A percentile compares a stretch with the other conserved stretches of the same genome.
Evolutionary conservation across 2,113 vertebrate genomes (phyloP).

Genomic region (Pipa parva): DNA sequence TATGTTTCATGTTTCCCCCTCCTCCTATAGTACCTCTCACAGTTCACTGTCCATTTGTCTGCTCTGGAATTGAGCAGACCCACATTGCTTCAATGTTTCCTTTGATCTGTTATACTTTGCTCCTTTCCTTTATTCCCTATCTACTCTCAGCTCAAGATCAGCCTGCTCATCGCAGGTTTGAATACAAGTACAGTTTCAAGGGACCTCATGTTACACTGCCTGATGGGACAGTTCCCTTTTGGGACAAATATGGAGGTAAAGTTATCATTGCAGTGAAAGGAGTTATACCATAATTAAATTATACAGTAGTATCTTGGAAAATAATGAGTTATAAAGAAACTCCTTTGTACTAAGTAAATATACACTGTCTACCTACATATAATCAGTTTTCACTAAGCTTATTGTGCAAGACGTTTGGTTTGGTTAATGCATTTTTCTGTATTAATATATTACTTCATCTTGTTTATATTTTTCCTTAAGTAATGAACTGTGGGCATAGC

Average conservation of each 20-base stretch:
- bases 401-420: no score
- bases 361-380: no score
- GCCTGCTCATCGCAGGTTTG: slow-evolving; percentile 42
- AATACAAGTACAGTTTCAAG: slow-evolving; percentile 59
- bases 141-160: neutral
- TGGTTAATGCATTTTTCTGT: no score
- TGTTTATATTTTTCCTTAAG: no score
- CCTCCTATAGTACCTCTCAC: neutral
- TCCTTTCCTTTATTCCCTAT: slow-evolving; percentile 23
- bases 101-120: slow-evolving; percentile 7
- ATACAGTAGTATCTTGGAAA: no score
- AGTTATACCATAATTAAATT: no score
- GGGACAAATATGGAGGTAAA: slow-evolving; percentile 54
- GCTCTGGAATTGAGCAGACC: neutral
- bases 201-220: slow-evolving; percentile 46
- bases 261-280: neutral
- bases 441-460: no score
- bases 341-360: no score
- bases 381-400: no score
- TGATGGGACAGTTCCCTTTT: slow-evolving; percentile 48
- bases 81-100: neutral
- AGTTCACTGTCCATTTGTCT: neutral
- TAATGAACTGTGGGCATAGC: no score
- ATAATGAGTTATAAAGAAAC: no score
- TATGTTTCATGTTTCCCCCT: neutral